phyloP scores from a whole-genome alignment of 2,797 vertebrate genomes.

The Schizopygopsis pylzovi region DNA sequence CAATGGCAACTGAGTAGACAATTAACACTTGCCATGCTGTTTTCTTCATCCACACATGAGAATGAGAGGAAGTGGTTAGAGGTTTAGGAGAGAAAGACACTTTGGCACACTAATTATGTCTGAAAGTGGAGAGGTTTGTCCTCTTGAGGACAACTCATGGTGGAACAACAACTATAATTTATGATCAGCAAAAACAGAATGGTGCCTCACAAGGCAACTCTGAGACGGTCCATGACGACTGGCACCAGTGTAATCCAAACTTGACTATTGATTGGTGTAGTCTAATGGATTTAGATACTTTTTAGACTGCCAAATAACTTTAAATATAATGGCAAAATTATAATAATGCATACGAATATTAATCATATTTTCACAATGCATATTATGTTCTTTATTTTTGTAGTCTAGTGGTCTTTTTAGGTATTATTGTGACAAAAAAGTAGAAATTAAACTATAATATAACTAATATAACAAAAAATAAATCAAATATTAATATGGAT shows the following conservation, averaged over 20 bases:
- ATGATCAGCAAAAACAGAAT: conserved; percentile 35
- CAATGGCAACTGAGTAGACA: background rate
- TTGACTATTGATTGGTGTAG: background rate
- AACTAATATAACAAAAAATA: background rate
- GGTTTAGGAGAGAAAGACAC: conserved; percentile 39
- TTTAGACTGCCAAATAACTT: background rate
- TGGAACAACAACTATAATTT: conserved; percentile 51
- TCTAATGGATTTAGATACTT: background rate
- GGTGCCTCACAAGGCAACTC: conserved; percentile 7
- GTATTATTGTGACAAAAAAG: background rate
- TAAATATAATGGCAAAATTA: background rate
- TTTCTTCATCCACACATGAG: background rate
- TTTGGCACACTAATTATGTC: conserved; percentile 50
- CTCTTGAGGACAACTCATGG: conserved; percentile 53
- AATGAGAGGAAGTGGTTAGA: conserved; percentile 23
- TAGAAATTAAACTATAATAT: background rate
- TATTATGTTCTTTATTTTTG: background rate
- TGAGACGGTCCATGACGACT: background rate
- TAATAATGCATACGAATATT: background rate
- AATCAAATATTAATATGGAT: background rate
- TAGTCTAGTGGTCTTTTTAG: background rate
- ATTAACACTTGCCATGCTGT: background rate
- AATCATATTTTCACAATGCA: background rate
- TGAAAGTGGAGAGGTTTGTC: conserved; percentile 30
- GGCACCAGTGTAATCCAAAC: background rate